phyloP scores from a whole-genome alignment of 2,113 vertebrate species.

The Abramis brama region DNA sequence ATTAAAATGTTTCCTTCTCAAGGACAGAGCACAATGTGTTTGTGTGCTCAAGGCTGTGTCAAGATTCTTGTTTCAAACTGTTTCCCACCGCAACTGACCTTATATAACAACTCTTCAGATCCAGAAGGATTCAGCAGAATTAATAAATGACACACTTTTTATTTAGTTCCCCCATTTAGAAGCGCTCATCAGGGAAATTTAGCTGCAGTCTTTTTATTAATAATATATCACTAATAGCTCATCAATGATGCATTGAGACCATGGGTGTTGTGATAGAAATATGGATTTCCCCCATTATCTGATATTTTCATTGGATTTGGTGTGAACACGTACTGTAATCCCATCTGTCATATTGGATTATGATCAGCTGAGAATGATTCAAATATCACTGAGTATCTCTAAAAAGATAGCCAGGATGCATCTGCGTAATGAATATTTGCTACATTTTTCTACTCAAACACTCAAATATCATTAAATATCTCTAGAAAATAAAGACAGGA shows the following conservation, averaged over 20 bases:
- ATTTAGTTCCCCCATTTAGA: background rate
- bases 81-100: background rate
- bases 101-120: constrained; percentile 3
- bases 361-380: background rate
- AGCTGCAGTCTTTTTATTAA: background rate
- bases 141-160: constrained; percentile 33
- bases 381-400: background rate
- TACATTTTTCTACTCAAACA: too few species aligned
- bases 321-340: background rate
- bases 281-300: background rate
- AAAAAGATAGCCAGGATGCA: background rate
- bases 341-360: background rate
- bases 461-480: background rate
- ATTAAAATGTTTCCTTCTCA: constrained; percentile 11
- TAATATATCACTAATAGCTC: background rate
- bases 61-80: background rate
- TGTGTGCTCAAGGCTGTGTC: constrained; percentile 5
- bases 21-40: constrained; percentile 10
- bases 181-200: background rate
- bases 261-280: background rate
- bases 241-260: background rate
- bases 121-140: constrained; percentile 7
- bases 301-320: background rate
- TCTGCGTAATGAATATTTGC: background rate
- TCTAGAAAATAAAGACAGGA: background rate